A percentile compares a stretch with the other conserved stretches of the same genome.
Evolutionary conservation across 2,113 vertebrate genomes (phyloP).

Genomic region (Eudyptes chrysolophus): DNA sequence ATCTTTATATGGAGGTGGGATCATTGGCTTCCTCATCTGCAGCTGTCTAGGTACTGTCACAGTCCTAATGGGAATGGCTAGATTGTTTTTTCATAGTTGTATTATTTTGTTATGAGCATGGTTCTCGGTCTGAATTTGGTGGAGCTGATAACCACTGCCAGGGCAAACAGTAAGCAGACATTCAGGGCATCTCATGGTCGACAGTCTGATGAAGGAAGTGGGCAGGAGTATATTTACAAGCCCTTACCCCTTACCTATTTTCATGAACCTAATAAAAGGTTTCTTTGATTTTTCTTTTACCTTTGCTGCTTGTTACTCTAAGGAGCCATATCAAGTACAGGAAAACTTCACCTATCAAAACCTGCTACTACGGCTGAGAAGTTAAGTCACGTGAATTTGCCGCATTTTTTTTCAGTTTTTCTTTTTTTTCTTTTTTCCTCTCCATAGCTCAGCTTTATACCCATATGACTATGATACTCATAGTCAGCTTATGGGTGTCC

Average conservation of each 20-base stretch:
- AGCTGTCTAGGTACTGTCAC: neutral
- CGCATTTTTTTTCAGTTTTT: neutral
- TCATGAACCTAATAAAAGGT: neutral
- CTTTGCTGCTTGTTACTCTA: neutral
- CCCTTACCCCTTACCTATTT: neutral
- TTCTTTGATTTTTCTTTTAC: neutral
- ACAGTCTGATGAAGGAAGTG: neutral
- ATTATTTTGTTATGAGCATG: neutral
- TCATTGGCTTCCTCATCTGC: neutral
- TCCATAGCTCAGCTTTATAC: neutral
- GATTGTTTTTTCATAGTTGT: neutral
- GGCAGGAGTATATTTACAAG: neutral
- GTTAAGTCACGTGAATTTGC: neutral
- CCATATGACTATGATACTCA: neutral
- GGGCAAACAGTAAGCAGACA: neutral
- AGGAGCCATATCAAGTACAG: neutral
- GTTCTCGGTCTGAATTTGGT: neutral
- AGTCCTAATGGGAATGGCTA: neutral
- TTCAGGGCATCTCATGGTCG: neutral
- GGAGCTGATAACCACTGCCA: neutral
- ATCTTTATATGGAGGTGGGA: fast-evolving
- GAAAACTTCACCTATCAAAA: neutral
- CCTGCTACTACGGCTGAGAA: neutral
- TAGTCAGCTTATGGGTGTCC: neutral
- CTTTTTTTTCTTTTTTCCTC: neutral